These are phyloP conservation scores for Bemisia tabaci DNA, from an alignment of 1,140 invertebrate genomes.

Conservation along the genomic window DNA sequence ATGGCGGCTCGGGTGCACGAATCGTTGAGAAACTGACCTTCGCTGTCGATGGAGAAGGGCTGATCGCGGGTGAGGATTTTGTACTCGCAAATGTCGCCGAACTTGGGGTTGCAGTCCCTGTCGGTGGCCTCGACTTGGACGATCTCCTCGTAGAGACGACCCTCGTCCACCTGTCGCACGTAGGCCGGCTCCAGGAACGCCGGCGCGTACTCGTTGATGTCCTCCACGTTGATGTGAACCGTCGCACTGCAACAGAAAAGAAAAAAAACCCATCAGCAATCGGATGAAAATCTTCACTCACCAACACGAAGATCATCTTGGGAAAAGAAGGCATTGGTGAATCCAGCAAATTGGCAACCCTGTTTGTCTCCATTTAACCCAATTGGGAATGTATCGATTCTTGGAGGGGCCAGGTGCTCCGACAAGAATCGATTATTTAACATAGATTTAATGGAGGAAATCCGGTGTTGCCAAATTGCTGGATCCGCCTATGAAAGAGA, in stretches of 20 bases:
- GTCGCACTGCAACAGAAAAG: slow-evolving; percentile 64
- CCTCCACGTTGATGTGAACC: slow-evolving; percentile 86
- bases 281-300: too few species aligned
- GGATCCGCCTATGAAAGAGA: too few species aligned
- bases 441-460: too few species aligned
- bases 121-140: slow-evolving; percentile 80
- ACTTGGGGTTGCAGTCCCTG: slow-evolving; percentile 79
- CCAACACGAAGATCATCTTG: too few species aligned
- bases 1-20: too few species aligned
- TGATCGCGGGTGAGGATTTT: slow-evolving; percentile 79
- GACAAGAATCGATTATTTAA: too few species aligned
- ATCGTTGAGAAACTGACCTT: too few species aligned
- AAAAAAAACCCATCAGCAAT: slow-evolving; percentile 1
- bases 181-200: slow-evolving; percentile 79
- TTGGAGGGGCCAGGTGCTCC: too few species aligned
- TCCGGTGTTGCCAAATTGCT: too few species aligned
- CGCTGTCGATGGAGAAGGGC: slow-evolving; percentile 84
- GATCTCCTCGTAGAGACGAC: slow-evolving; percentile 75
- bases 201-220: slow-evolving; percentile 88
- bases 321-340: not conserved
- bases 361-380: not conserved
- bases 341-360: not conserved
- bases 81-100: slow-evolving; percentile 90
- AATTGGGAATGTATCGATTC: too few species aligned
- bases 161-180: slow-evolving; percentile 80